Base-by-base conservation (phyloP, 2,797 vertebrate species). In the Sebastes kiyomatsui region DNA sequence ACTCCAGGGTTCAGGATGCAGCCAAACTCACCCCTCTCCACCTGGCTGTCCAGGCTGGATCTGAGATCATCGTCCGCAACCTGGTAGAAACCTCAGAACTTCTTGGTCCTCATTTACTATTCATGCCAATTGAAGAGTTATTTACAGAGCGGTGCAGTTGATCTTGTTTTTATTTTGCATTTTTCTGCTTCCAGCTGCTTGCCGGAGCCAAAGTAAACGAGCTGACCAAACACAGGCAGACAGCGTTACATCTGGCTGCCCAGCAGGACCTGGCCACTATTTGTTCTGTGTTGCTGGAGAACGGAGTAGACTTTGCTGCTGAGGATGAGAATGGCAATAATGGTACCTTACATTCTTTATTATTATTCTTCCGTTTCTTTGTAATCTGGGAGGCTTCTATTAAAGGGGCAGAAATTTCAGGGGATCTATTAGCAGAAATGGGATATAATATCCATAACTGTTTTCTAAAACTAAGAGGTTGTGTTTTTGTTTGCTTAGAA, bases 311-410 rank as follows among this genome's bases (percentile, higher is more conserved):
- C 89, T 99, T 99, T n/a, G 94, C 96, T 38, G 98, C 98, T 2
- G 95, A 98, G 73, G 99, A 99, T 90, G 99, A 99, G 93, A 99
- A 99, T 67, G 98, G 98, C 81, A 99, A 97, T 90, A 99, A 99
- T 1, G 99, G 99, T 99, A 96, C 38, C 5, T 56, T 49, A 11
- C 12, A 49, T 67, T 4, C 18, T 30, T 42, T 10, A n/a, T 28
- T 58, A 11, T 13, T 22, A 16, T 54, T 2, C 1, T 52, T 56
- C 20, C 5, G 12, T 60, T n/a, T 28, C 22, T 73, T 71, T 54
- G 10, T 68, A 7, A 28, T 77, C 11, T 42, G 4, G 18, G 20
- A 46, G 16, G 5, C 33, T 22, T 68, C 20, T 38, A 0, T 62
- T 22, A 18, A 46, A 46, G 42, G 42, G 42, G 42, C 14, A 46